Percentiles rank a stretch among this genome's conserved stretches.
Evolutionary conservation across 2,888 invertebrate species (phyloP).

Genomic region (Xanthia togata): DNA sequence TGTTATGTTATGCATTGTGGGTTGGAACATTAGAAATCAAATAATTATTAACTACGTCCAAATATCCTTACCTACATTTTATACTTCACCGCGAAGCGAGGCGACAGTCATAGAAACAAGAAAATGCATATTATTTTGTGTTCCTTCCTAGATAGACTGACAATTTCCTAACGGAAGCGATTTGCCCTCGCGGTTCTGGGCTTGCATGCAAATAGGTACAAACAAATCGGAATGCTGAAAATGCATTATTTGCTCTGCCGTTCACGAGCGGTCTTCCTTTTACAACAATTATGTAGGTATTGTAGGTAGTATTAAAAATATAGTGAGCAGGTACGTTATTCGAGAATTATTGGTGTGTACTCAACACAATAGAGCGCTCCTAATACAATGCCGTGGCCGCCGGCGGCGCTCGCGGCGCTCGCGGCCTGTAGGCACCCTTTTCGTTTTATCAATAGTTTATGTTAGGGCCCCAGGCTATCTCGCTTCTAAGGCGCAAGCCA

Average conservation of each 20-base stretch:
- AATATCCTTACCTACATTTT: no score
- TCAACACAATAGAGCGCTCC: constrained; percentile 67
- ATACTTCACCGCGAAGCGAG: no score
- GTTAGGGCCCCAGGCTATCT: constrained; percentile 71
- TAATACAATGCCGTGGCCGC: constrained; percentile 69
- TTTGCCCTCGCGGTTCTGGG: neutral
- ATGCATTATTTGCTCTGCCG: constrained; percentile 11
- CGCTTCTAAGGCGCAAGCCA: constrained; percentile 55
- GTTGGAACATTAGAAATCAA: no score
- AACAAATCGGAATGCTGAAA: constrained; percentile 7
- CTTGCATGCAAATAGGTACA: constrained; percentile 3
- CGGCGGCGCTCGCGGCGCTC: constrained; percentile 50
- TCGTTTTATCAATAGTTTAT: constrained; percentile 84
- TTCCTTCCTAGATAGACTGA: neutral
- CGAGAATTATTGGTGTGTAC: constrained; percentile 62
- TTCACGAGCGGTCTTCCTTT: neutral
- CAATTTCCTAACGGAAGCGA: constrained; percentile 17
- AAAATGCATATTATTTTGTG: neutral
- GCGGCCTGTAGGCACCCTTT: constrained; percentile 72
- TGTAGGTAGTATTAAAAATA: constrained; percentile 25
- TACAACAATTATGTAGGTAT: constrained; percentile 20
- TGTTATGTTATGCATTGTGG: no score
- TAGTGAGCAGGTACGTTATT: constrained; percentile 42
- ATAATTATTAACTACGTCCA: neutral
- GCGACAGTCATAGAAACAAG: neutral